These are phyloP conservation scores for Andrena hattorfiana DNA, from an alignment of 2,888 invertebrate species.

Conservation along the genomic window DNA sequence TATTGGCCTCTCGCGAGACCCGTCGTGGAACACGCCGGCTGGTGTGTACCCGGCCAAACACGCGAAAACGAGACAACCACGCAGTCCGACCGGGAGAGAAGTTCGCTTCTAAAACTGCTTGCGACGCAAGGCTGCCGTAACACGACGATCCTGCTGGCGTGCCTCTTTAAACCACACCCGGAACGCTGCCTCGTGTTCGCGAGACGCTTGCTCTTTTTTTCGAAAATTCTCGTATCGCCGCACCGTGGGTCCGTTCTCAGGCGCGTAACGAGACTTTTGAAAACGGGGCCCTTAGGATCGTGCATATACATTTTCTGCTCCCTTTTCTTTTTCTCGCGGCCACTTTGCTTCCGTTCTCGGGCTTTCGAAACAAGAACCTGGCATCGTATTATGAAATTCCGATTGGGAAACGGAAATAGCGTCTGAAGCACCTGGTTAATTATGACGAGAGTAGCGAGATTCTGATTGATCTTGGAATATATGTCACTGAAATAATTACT, in stretches of 20 bases:
- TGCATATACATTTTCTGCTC: background rate
- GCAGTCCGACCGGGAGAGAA: constrained; percentile 45
- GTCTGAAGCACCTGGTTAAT: background rate
- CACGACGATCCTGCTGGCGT: constrained; percentile 54
- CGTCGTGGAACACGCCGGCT: constrained; percentile 18
- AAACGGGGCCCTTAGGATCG: constrained; percentile 40
- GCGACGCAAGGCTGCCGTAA: constrained; percentile 59
- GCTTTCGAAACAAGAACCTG: background rate
- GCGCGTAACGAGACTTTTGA: constrained; percentile 55
- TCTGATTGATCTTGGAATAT: too few species aligned
- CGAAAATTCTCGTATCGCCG: constrained; percentile 63
- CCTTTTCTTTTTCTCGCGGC: constrained; percentile 25
- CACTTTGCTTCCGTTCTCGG: constrained; percentile 1
- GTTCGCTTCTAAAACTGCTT: constrained; percentile 60
- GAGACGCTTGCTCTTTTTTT: constrained; percentile 69
- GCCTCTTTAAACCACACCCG: constrained; percentile 72
- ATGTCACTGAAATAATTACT: too few species aligned
- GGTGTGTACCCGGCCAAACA: constrained; percentile 60
- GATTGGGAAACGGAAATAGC: background rate
- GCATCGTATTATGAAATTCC: background rate
- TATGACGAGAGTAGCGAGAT: too few species aligned
- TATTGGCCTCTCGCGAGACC: constrained; percentile 53
- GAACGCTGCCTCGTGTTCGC: constrained; percentile 64
- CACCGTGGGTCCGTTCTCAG: constrained; percentile 62
- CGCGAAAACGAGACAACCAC: constrained; percentile 51